Evolutionary conservation across 2,113 vertebrate species (phyloP).

Genomic region (Dasyprocta punctata): DNA sequence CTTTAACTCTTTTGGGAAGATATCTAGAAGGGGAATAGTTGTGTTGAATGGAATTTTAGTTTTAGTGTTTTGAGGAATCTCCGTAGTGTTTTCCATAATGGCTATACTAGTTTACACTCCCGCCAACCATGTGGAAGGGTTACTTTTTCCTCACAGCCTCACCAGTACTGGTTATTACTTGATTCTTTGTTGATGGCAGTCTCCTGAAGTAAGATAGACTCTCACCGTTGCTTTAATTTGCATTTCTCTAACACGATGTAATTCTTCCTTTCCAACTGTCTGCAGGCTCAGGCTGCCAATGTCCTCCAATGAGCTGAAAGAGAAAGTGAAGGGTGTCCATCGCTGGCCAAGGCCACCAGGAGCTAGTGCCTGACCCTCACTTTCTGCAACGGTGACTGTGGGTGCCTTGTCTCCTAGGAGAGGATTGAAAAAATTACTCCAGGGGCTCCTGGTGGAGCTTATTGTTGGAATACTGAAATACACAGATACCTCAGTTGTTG

Average conservation of each 20-base stretch:
- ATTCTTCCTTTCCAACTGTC: neutral
- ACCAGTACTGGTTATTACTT: neutral
- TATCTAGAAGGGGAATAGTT: neutral
- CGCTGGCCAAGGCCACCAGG: neutral
- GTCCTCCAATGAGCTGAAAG: neutral
- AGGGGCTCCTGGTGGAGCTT: neutral
- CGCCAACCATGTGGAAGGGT: neutral
- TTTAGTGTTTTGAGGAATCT: neutral
- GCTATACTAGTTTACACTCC: neutral
- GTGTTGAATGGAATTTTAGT: neutral
- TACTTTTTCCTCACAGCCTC: no score
- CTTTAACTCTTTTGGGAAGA: neutral
- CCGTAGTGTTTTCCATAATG: neutral
- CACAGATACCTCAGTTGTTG: neutral
- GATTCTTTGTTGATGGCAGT: neutral
- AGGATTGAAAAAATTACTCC: no score
- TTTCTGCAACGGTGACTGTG: no score
- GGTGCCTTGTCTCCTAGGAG: neutral
- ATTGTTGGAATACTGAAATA: neutral
- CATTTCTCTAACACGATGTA: neutral
- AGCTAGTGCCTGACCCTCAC: neutral
- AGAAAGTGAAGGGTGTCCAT: rapidly evolving
- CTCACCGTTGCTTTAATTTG: neutral
- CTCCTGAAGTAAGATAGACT: neutral
- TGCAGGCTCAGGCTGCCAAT: neutral